A percentile compares a stretch with the other conserved stretches of the same genome.
Conservation (phyloP, 2,888 invertebrate genomes). For the Torymus aiolomorphi region DNA sequence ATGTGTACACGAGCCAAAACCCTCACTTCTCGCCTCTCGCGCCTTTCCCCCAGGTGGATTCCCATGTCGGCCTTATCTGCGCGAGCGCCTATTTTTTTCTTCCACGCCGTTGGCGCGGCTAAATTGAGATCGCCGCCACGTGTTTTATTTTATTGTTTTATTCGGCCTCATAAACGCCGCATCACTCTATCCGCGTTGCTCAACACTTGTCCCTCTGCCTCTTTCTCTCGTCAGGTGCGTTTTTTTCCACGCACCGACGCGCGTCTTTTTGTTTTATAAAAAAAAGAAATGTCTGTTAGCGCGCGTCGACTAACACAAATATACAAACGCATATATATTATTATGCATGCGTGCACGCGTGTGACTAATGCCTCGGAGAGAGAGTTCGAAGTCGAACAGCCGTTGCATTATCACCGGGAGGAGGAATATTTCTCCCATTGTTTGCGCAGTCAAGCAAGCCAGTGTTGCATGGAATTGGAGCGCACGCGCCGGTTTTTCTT, state of each 20-base stretch:
- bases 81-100: slow-evolving; percentile 45
- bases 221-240: too few species aligned
- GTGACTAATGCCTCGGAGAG: too few species aligned
- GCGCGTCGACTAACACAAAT: too few species aligned
- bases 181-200: slow-evolving; percentile 1
- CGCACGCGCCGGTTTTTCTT: slow-evolving; percentile 6
- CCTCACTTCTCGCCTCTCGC: neutral
- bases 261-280: too few species aligned
- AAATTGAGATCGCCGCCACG: slow-evolving; percentile 47
- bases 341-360: too few species aligned
- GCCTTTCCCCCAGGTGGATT: slow-evolving; percentile 22
- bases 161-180: slow-evolving; percentile 14
- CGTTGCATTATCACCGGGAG: slow-evolving; percentile 10
- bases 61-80: slow-evolving; percentile 49
- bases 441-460: neutral
- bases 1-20: neutral
- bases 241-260: too few species aligned
- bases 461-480: slow-evolving; percentile 41
- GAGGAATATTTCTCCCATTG: slow-evolving; percentile 41
- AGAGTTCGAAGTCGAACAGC: neutral
- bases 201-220: too few species aligned
- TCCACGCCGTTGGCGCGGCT: slow-evolving; percentile 12
- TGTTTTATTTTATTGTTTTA: neutral
- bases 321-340: too few species aligned
- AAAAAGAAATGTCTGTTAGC: too few species aligned